Evolutionary conservation across 2,797 vertebrate species (phyloP).

Genomic region (Octomys mimax): DNA sequence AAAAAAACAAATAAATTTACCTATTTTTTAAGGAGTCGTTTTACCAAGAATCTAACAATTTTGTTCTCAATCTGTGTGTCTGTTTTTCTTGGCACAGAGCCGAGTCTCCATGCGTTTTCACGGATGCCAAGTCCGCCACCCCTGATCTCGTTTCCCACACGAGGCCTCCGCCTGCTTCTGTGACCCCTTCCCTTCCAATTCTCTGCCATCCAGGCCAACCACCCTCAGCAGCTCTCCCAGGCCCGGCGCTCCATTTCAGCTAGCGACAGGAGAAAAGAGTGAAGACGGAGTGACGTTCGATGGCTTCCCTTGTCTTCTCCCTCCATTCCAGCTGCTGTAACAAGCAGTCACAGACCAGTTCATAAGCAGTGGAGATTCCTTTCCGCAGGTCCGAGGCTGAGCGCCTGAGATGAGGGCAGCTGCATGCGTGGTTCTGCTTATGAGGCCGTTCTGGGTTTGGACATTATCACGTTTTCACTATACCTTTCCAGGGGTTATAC

Average conservation of each 20-base stretch:
- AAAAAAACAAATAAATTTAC: not conserved
- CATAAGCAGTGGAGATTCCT: not conserved
- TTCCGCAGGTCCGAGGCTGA: not conserved
- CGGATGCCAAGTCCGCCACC: not conserved
- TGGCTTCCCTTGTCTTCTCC: not conserved
- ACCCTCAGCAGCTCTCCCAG: not conserved
- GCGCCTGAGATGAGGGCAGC: not conserved
- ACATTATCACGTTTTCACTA: not conserved
- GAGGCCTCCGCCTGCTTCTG: not conserved
- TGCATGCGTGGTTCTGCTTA: not conserved
- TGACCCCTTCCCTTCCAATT: accelerated
- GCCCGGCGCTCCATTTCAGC: not conserved
- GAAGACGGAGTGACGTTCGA: not conserved
- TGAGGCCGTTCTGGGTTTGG: not conserved
- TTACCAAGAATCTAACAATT: not conserved
- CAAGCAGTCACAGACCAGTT: not conserved
- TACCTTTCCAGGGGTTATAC: not conserved
- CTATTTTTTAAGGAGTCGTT: not conserved
- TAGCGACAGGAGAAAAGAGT: not conserved
- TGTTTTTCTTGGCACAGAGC: not conserved
- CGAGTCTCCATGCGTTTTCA: not conserved
- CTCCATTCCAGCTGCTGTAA: not conserved
- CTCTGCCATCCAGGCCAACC: not conserved
- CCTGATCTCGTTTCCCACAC: not conserved
- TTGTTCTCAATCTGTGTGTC: not conserved